Base-by-base conservation (phyloP, 2,797 vertebrate genomes). In the Sebastiscus tertius region DNA sequence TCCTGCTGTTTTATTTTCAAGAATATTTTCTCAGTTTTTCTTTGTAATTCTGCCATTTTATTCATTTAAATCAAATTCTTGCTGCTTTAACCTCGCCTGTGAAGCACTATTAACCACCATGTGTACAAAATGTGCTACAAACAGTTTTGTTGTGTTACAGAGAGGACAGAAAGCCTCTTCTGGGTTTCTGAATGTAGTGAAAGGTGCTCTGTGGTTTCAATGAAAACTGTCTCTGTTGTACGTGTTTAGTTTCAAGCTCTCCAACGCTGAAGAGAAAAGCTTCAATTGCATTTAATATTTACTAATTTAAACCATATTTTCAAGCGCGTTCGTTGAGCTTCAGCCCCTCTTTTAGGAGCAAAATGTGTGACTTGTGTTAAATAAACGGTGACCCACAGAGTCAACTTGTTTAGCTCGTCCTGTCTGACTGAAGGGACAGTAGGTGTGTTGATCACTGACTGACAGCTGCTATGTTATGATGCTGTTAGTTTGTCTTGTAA, bases 131-230 rank as follows among this genome's bases (percentile, higher is more conserved):
- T 33, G 7, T 46, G 61, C 29, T 8, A 3, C 6, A n/a, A n/a
- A 46, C 39, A 24, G 42, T 26, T 16, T 12, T 4, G 18, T 8
- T 16, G 22, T n/a, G 27, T n/a, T 1, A 16, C 62, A 24, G 13
- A 1, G 33, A 34, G 7, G 33, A 49, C 22, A 58, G 72, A 58
- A 31, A 64, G 68, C 39, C 8, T 60, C 18, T 8, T 11, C 27
- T 27, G 18, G 26, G 34, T 59, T 63, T 73, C 39, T 9, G 39
- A 29, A 3, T 16, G 27, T 1, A 0, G 55, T 61, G n/a, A 79
- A 78, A 72, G 29, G 16, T 62, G 16, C 52, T 34, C 9, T 85
- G 84, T 60, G 85, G 81, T 72, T 54, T 78, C 66, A 14, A 4
- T 29, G 14, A 52, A 64, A 20, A 11, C 24, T 5, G n/a, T 33